Base-by-base conservation (phyloP, 2,113 vertebrate species). In the Balaenoptera acutorostrata region DNA sequence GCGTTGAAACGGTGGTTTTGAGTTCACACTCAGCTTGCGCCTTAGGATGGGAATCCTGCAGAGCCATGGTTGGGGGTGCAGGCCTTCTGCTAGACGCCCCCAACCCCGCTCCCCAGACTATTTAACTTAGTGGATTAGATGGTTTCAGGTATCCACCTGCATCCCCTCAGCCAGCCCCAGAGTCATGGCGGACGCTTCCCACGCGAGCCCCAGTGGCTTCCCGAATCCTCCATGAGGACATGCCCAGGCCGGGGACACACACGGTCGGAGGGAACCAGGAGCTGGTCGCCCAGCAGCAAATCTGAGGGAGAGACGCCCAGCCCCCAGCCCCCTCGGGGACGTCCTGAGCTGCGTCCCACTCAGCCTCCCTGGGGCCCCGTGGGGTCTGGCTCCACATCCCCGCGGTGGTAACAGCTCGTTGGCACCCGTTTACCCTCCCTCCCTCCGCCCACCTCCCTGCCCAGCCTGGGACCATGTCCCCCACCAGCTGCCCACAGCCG, bases 301-400 rank as follows among this genome's bases (percentile, higher is more conserved):
- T 57, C 41, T 36, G 23, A n/a, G 8, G 21, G 55, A 52, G 6
- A 59, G 71, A 86, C 20, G 8, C 17, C 25, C 23, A 52, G 49
- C 27, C 55, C 27, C 72, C 39, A 11, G 0, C 1, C 46, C 46
- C 36, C 13, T 0, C 1, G 0, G 11, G 12, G 59, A 31, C 6
- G 2, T 4, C 55, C 81, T 17, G 71, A n/a, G 66, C 72, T 46
- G 33, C 0, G 0, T 31, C 27, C 39, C 20, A 55, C 59, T 3
- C 74, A 2, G 57, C 21, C 31, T 39, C 33, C 7, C 33, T 12
- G 27, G 27, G 63, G 49, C 2, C 72, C 64, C 8, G 27, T 11
- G 5, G 74, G n/a, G n/a, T 36, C 8, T 31, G 49, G 77, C 59
- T 46, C 21, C 8, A 6, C 10, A n/a, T 23, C 66, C 92, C 46